These are phyloP conservation scores for Corythornis vintsioides DNA, from an alignment of 2,113 vertebrate genomes.

Conservation along the genomic window DNA sequence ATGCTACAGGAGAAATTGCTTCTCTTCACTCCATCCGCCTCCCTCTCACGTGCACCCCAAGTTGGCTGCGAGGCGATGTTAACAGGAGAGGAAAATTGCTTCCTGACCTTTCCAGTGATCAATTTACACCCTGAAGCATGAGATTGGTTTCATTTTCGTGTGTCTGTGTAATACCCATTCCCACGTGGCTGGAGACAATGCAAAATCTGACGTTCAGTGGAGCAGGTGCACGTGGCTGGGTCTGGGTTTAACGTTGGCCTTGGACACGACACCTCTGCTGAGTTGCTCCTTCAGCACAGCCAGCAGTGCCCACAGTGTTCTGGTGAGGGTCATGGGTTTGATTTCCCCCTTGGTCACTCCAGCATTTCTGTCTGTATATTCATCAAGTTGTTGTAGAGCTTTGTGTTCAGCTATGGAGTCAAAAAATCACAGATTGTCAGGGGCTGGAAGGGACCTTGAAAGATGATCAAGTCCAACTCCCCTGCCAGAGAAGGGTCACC, in stretches of 20 bases:
- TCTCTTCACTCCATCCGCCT: background rate
- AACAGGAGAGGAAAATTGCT: constrained; percentile 46
- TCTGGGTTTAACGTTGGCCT: background rate
- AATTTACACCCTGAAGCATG: constrained; percentile 25
- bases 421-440: too few species aligned
- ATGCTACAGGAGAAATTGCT: background rate
- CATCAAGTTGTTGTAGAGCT: background rate
- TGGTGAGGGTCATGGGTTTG: background rate
- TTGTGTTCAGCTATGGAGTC: background rate
- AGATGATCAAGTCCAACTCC: too few species aligned
- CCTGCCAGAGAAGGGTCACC: too few species aligned
- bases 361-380: background rate
- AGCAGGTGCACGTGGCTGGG: background rate
- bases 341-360: background rate
- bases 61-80: background rate
- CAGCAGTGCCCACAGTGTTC: accelerated
- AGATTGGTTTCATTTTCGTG: background rate
- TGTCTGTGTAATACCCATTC: background rate
- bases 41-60: background rate
- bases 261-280: background rate
- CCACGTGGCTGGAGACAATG: background rate
- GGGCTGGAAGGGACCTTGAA: too few species aligned
- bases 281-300: background rate
- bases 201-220: background rate
- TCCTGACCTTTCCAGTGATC: constrained; percentile 31